These are phyloP conservation scores for Cinclus mexicanus DNA, from an alignment of 2,113 vertebrate species.

Conservation along the genomic window DNA sequence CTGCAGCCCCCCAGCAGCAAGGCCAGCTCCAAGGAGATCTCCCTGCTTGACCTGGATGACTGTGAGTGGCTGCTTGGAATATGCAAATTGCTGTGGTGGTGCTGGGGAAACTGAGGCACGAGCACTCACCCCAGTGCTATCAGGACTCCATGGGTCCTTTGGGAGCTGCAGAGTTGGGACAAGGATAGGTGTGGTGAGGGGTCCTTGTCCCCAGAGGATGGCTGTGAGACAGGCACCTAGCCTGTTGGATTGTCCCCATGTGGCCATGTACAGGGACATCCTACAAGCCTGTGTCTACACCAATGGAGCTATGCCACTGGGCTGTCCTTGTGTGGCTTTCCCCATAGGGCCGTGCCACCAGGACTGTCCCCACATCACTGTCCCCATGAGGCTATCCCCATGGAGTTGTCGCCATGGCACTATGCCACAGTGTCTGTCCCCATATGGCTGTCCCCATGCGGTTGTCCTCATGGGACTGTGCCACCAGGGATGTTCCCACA, in stretches of 20 bases:
- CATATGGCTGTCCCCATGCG: neutral
- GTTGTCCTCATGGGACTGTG: neutral
- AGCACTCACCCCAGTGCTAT: neutral
- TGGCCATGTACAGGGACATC: neutral
- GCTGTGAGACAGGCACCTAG: neutral
- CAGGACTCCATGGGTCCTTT: neutral
- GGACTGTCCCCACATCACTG: neutral
- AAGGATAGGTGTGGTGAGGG: neutral
- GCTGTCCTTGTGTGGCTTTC: neutral
- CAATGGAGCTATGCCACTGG: neutral
- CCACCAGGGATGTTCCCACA: neutral
- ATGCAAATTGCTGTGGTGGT: fast-evolving
- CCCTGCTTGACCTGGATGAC: constrained; percentile 93
- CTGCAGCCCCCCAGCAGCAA: constrained; percentile 73
- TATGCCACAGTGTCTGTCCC: neutral
- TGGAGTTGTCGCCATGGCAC: neutral
- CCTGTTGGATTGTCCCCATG: neutral
- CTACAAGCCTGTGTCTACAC: neutral
- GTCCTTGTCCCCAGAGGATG: neutral
- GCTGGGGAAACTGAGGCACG: neutral
- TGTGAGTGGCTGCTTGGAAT: constrained; percentile 78
- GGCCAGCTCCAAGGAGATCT: constrained; percentile 86
- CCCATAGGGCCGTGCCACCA: neutral
- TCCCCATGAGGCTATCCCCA: neutral
- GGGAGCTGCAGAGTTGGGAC: neutral